Percentiles rank a stretch among this genome's conserved stretches.
phyloP scores from a whole-genome alignment of 2,113 vertebrate species.

The Lamprotornis superbus region DNA sequence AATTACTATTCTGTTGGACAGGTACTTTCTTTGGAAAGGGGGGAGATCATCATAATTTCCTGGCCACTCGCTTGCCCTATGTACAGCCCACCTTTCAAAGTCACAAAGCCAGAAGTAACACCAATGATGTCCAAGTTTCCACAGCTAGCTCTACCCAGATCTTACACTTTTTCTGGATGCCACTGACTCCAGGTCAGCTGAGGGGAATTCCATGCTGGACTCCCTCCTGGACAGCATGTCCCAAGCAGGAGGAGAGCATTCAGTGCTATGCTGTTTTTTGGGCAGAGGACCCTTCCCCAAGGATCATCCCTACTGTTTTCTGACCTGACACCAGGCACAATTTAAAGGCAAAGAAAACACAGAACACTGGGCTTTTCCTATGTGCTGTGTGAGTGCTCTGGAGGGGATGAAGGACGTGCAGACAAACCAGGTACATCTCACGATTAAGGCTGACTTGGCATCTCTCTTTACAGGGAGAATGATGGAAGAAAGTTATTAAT shows the following conservation, averaged over 20 bases:
- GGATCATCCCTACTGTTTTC: background rate
- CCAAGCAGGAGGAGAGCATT: background rate
- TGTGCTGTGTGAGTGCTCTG: rapidly evolving
- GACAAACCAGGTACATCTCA: background rate
- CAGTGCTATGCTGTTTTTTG: background rate
- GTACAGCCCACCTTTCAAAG: background rate
- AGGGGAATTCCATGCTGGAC: rapidly evolving
- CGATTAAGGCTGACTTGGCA: background rate
- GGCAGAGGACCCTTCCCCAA: background rate
- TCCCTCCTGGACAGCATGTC: background rate
- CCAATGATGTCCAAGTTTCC: background rate
- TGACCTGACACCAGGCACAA: background rate
- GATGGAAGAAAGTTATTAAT: background rate
- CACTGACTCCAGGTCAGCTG: background rate
- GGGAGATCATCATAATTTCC: background rate
- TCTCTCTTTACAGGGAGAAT: background rate
- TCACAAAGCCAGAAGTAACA: background rate
- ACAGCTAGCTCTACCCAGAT: background rate
- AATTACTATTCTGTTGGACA: background rate
- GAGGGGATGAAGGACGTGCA: background rate
- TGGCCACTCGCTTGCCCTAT: background rate
- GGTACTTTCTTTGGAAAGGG: background rate
- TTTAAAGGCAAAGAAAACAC: background rate
- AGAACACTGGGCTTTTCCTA: background rate
- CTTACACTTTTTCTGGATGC: background rate